Evolutionary conservation across 2,113 vertebrate species (phyloP).

Genomic region (Jacana jacana): DNA sequence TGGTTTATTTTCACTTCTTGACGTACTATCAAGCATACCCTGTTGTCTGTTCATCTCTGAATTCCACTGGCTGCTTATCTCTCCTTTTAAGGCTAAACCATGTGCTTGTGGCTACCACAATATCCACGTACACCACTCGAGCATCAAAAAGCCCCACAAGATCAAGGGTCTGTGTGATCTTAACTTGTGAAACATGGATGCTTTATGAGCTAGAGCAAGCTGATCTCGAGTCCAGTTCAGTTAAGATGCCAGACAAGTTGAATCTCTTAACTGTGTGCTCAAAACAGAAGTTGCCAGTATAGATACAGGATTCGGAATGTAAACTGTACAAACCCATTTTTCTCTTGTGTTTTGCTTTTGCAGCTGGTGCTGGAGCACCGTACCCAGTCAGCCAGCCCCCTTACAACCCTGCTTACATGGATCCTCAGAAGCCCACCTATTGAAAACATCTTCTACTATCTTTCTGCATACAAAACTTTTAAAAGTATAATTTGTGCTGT

Average conservation of each 20-base stretch:
- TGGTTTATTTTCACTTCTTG: not conserved
- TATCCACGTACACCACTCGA: not conserved
- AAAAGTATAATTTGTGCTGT: slow-evolving; percentile 28
- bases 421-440: slow-evolving; percentile 75
- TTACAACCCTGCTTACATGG: slow-evolving; percentile 89
- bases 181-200: not conserved
- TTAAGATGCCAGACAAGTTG: not conserved
- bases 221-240: not conserved
- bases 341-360: slow-evolving; percentile 24
- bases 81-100: not conserved
- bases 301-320: not conserved
- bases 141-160: not conserved
- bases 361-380: slow-evolving; percentile 68
- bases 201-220: not conserved
- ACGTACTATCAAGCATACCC: fast-evolving
- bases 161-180: not conserved
- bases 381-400: slow-evolving; percentile 78
- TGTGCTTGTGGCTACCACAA: not conserved
- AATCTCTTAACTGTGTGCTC: not conserved
- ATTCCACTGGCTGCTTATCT: not conserved
- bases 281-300: not conserved
- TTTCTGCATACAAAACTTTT: slow-evolving; percentile 1
- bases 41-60: not conserved
- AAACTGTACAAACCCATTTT: not conserved
- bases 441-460: slow-evolving; percentile 13